Conservation (phyloP, 2,113 vertebrate genomes). For the Melanotaenia duboulayi region DNA sequence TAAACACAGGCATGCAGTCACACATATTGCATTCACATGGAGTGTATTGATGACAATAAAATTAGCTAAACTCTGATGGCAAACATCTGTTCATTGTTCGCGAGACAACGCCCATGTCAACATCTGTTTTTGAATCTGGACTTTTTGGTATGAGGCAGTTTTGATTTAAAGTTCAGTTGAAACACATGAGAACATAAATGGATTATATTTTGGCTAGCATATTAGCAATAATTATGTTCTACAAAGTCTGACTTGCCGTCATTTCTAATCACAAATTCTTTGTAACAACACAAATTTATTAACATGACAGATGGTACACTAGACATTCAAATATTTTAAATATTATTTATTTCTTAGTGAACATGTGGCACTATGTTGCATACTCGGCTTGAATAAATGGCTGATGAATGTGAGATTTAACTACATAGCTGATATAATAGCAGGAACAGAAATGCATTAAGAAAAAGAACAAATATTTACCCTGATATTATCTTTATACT, state of each 20-base stretch:
- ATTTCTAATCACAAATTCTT: neutral
- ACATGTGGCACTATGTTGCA: neutral
- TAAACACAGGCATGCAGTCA: neutral
- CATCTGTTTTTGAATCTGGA: slow-evolving; percentile 44
- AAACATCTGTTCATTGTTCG: slow-evolving; percentile 64
- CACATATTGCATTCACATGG: slow-evolving; percentile 15
- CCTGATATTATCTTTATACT: neutral
- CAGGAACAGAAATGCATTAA: neutral
- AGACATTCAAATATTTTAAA: neutral
- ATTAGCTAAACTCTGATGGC: slow-evolving; percentile 54
- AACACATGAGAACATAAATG: neutral
- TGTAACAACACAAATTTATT: neutral
- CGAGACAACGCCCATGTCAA: slow-evolving; percentile 64
- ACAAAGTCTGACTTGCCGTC: neutral
- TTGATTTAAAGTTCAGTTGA: neutral
- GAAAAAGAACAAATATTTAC: neutral
- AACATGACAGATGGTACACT: neutral
- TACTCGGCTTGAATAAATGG: neutral
- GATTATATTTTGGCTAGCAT: neutral
- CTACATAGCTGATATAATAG: neutral
- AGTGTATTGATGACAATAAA: slow-evolving; percentile 43
- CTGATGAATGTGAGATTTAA: slow-evolving; percentile 3
- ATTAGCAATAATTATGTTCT: no score
- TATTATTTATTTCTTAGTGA: neutral
- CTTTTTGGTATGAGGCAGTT: neutral